Percentiles rank a stretch among this genome's conserved stretches.
Conservation (phyloP, 2,797 vertebrate genomes). For the Melanotaenia maccullochi region DNA sequence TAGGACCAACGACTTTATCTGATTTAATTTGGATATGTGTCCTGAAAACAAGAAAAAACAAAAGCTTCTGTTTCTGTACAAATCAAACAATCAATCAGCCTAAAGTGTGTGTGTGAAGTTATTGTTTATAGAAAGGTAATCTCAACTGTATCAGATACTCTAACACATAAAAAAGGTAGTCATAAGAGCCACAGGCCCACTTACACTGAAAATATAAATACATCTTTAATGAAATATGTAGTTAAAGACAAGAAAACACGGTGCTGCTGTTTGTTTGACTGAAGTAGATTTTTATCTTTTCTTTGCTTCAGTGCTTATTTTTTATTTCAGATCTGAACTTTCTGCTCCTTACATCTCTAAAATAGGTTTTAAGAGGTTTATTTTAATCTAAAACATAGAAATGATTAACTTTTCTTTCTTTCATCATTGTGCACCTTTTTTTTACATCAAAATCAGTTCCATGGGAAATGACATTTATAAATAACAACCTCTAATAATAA, state of each 20-base stretch:
- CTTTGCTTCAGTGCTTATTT: too few species aligned
- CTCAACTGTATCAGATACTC: not conserved
- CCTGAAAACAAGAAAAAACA: not conserved
- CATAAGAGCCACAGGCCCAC: not conserved
- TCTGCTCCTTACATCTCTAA: too few species aligned
- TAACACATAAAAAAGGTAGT: not conserved
- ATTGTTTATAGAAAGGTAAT: not conserved
- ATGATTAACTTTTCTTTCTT: not conserved
- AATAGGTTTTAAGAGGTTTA: too few species aligned
- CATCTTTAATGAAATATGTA: not conserved
- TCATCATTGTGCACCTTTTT: not conserved
- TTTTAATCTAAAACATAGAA: too few species aligned
- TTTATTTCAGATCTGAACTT: too few species aligned
- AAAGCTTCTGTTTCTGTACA: not conserved
- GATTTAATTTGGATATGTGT: too few species aligned
- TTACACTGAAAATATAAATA: not conserved
- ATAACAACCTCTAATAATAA: too few species aligned
- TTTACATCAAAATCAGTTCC: too few species aligned
- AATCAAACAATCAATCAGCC: not conserved
- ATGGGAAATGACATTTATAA: too few species aligned
- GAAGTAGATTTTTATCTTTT: not conserved
- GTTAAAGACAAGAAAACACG: not conserved
- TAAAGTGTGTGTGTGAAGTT: not conserved
- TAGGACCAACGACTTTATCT: too few species aligned
- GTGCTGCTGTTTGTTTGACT: not conserved